Percentiles rank a stretch among this genome's conserved stretches.
Evolutionary conservation across 1,140 invertebrate genomes (phyloP).

Genomic region (Bombus cullumanus): DNA sequence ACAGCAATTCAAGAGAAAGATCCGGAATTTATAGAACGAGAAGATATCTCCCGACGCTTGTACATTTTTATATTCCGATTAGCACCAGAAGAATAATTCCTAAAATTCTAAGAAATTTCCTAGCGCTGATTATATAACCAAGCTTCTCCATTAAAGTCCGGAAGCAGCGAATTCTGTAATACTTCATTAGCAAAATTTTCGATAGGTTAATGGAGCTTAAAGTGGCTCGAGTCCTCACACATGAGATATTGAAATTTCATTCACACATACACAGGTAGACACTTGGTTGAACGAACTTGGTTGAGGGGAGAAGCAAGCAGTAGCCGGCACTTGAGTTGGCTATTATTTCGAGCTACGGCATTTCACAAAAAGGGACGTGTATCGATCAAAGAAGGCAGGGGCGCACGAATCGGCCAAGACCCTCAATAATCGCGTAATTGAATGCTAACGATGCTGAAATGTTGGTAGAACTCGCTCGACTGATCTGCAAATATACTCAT

Average conservation of each 20-base stretch:
- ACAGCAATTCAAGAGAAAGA: too few species aligned
- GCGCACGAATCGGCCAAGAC: conserved; percentile 49
- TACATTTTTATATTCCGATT: too few species aligned
- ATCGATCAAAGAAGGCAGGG: conserved; percentile 40
- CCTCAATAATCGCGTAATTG: conserved; percentile 74
- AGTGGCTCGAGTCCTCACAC: too few species aligned
- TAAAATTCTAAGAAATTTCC: too few species aligned
- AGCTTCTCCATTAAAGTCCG: too few species aligned
- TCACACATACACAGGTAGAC: neutral
- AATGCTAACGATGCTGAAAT: conserved; percentile 73
- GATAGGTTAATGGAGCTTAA: too few species aligned
- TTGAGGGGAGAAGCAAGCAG: neutral
- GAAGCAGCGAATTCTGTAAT: too few species aligned
- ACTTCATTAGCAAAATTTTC: too few species aligned
- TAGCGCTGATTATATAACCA: too few species aligned
- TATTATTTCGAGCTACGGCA: neutral
- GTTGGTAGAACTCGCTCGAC: conserved; percentile 69
- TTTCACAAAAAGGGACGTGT: neutral
- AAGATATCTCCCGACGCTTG: too few species aligned
- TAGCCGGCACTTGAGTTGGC: neutral
- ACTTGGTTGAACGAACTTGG: neutral
- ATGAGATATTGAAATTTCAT: neutral
- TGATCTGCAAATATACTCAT: conserved; percentile 72
- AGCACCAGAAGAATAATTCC: too few species aligned
- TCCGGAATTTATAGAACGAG: too few species aligned